Base-by-base conservation (phyloP, 2,797 vertebrate genomes). In the Danio aesculapii region DNA sequence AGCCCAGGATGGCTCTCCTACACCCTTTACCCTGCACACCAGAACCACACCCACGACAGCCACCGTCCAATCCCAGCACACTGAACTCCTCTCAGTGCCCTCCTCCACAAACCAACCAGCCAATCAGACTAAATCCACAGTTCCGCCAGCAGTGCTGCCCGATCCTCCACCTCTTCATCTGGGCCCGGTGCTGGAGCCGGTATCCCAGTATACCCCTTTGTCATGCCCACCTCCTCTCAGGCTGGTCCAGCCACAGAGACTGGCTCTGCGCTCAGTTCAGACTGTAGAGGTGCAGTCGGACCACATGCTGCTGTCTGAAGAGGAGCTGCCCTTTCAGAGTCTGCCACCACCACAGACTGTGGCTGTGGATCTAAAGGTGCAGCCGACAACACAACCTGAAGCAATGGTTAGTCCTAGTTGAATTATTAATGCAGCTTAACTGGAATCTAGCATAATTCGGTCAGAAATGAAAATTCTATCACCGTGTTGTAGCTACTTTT, bases 291-390 rank as follows among this genome's bases (percentile, higher is more conserved):
- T 96, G 8, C 95, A 95, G 86, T 94, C 96, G 53, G 95, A 95
- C 19, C 96, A 94, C 80, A 87, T 95, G 89, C 91, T 97, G 90
- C 92, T 96, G 84, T 95, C 95, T 0, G 95, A 96, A 91, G 95
- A 94, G 53, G 95, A 96, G 69, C 93, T 96, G 74, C 96, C 96
- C 21, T 97, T 80, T 79, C 83, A 84, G 76, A 82, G 80, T 44
- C 94, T 95, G 81, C 93, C 95, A 0, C 96, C 97, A 44, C 96
- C 96, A 6, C 97, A 98, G 90, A 98, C 97, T 0, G 96, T 96
- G 71, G 96, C 97, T 16, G 96, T 98, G 8, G 96, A 98, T 84
- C 94, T 98, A 43, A 97, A 98, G 89, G 92, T 98, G 71, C 96
- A 97, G 63, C 91, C 95, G 0, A 87, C 92, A 0, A 91, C 93